Conservation (phyloP, 2,113 vertebrate species). For the Pelobates fuscus region DNA sequence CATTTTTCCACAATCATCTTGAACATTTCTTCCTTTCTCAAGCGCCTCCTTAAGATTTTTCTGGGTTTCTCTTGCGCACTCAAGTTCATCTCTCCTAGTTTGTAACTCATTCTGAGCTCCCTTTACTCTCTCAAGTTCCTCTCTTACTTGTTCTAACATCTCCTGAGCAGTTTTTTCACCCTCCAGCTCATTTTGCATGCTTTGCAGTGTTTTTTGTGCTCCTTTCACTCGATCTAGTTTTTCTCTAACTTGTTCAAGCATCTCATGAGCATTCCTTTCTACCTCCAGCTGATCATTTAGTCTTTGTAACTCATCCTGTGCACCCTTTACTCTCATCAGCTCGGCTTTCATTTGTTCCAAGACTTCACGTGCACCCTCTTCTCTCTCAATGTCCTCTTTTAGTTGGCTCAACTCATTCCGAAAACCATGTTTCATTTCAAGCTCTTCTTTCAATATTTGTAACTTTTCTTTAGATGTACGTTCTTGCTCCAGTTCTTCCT, state of each 20-base stretch:
- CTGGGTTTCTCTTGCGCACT: slow-evolving; percentile 50
- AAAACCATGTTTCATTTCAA: slow-evolving; percentile 31
- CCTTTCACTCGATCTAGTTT: not conserved
- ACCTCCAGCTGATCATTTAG: not conserved
- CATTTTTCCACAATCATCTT: slow-evolving; percentile 45
- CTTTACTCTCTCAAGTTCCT: not conserved
- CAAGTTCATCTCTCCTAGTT: not conserved
- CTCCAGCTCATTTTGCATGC: not conserved
- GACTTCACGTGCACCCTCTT: not conserved
- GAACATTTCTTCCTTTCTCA: slow-evolving; percentile 41
- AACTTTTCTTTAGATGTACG: not conserved
- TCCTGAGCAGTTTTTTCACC: slow-evolving; percentile 39
- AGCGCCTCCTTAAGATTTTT: not conserved
- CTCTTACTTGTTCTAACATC: slow-evolving; percentile 43
- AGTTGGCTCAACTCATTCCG: not conserved
- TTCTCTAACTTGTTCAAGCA: not conserved
- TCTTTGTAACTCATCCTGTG: slow-evolving; percentile 55
- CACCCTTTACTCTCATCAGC: slow-evolving; percentile 13
- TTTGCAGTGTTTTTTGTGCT: slow-evolving; percentile 42
- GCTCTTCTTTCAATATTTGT: slow-evolving; percentile 22
- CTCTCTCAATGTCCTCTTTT: not conserved
- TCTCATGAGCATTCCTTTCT: slow-evolving; percentile 3
- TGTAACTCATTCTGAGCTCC: not conserved
- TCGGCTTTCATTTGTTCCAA: slow-evolving; percentile 13
- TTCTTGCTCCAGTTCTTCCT: slow-evolving; percentile 56